Evolutionary conservation across 2,113 vertebrate genomes (phyloP).

Genomic region (Oriolus oriolus): DNA sequence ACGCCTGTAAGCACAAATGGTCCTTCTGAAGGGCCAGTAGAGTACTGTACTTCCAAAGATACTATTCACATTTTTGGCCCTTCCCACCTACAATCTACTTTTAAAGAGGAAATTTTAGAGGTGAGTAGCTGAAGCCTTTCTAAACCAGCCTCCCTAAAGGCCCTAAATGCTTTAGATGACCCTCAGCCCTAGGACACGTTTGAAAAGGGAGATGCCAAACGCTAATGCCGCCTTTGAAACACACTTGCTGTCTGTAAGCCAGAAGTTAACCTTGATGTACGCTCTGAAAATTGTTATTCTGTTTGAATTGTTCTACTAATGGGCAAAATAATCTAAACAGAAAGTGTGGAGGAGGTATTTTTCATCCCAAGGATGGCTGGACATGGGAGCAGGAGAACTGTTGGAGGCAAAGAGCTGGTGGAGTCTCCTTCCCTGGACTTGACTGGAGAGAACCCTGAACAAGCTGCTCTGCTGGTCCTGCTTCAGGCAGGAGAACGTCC

Average conservation of each 20-base stretch:
- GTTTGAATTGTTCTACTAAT: neutral
- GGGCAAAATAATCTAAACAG: neutral
- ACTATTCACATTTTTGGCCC: neutral
- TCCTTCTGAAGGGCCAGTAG: neutral
- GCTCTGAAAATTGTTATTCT: neutral
- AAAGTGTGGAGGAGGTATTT: neutral
- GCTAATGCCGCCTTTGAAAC: neutral
- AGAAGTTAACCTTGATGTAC: neutral
- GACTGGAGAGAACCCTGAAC: neutral
- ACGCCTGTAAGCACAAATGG: neutral
- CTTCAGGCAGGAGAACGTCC: neutral
- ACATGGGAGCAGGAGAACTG: neutral
- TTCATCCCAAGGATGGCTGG: neutral
- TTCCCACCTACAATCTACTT: neutral
- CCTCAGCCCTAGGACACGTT: neutral
- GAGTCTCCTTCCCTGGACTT: neutral
- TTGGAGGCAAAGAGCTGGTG: neutral
- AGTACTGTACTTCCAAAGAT: neutral
- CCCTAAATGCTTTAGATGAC: neutral
- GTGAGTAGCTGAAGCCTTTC: neutral
- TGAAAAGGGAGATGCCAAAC: neutral
- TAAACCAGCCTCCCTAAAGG: neutral
- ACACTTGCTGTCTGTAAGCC: neutral
- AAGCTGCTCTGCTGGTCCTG: neutral
- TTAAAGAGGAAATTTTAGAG: neutral